These are phyloP conservation scores for Isurus oxyrinchus DNA, from an alignment of 2,113 vertebrate genomes.

Conservation along the genomic window DNA sequence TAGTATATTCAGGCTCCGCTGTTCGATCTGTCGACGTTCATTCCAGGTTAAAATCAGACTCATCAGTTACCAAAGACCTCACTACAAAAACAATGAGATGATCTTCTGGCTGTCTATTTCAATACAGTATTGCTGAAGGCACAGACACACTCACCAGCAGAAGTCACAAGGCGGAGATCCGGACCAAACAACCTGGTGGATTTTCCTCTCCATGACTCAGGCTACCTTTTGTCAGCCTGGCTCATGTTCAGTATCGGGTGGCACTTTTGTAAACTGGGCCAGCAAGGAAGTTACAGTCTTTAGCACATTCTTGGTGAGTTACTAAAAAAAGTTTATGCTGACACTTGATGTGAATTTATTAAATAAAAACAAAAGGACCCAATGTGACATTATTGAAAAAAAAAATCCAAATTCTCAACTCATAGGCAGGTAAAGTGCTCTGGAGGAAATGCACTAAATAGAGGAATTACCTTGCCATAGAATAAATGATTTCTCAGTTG, in stretches of 20 bases:
- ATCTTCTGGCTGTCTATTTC: neutral
- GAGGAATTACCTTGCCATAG: neutral
- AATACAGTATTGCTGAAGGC: neutral
- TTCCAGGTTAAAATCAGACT: neutral
- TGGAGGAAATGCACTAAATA: neutral
- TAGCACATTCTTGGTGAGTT: neutral
- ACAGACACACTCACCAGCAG: neutral
- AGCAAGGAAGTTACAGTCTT: neutral
- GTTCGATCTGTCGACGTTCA: neutral
- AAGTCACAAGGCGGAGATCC: neutral
- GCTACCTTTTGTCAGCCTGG: neutral
- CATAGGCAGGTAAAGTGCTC: neutral
- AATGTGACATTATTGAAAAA: neutral
- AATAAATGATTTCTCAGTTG: neutral
- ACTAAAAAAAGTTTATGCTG: neutral
- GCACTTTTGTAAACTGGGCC: neutral
- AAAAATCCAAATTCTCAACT: neutral
- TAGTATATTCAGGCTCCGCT: too few relatives aligned
- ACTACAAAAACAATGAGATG: neutral
- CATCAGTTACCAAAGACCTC: neutral
- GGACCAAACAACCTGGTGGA: neutral
- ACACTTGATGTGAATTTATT: neutral
- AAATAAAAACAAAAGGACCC: neutral
- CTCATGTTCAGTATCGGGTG: neutral
- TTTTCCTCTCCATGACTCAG: neutral